phyloP scores from a whole-genome alignment of 1,140 invertebrate genomes.

The roundworm (Caenorhabditis elegans) region DNA sequence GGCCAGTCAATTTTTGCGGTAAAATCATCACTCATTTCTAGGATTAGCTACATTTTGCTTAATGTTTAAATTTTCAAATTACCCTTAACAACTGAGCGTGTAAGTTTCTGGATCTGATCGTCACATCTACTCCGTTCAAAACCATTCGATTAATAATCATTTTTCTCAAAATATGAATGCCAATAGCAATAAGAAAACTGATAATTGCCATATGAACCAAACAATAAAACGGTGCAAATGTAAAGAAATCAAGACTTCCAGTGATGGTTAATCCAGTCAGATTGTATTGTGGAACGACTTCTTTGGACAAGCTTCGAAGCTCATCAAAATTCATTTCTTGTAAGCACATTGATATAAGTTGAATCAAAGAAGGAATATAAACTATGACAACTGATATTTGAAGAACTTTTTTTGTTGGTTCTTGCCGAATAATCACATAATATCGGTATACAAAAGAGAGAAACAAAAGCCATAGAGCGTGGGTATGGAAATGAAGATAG shows the following conservation, averaged over 20 bases:
- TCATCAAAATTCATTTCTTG: not conserved
- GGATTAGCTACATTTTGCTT: not conserved
- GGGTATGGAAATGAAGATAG: not conserved
- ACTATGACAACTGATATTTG: not conserved
- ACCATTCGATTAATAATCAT: not conserved
- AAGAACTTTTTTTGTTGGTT: not conserved
- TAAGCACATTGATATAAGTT: not conserved
- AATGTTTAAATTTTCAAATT: not conserved
- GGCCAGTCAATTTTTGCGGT: no score
- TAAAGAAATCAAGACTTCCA: not conserved
- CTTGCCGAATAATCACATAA: not conserved
- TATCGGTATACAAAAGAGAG: not conserved
- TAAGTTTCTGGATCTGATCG: not conserved
- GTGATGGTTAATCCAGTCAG: not conserved
- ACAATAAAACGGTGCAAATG: not conserved
- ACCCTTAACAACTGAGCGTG: not conserved
- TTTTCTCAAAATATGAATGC: conserved; percentile 3
- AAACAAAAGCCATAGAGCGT: not conserved
- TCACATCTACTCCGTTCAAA: not conserved
- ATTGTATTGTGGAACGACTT: conserved; percentile 23
- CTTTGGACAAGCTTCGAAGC: not conserved
- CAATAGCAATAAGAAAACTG: not conserved
- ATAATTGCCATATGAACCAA: conserved; percentile 31
- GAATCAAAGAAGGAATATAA: conserved; percentile 8
- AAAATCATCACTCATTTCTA: no score